Evolutionary conservation across 2,888 invertebrate genomes (phyloP).

Genomic region (Phrixothrix hirtus): DNA sequence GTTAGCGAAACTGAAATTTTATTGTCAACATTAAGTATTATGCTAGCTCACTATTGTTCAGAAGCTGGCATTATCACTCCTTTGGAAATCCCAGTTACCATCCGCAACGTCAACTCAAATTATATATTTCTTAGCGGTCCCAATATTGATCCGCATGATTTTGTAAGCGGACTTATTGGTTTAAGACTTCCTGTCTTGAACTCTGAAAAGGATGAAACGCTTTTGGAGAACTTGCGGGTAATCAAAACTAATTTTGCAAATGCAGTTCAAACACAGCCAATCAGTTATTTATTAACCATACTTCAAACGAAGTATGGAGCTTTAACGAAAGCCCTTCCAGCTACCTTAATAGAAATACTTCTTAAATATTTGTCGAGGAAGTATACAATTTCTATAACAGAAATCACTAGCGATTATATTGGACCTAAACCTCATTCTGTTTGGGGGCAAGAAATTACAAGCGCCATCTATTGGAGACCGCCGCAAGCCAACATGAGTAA

Average conservation of each 20-base stretch:
- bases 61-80: constrained; percentile 59
- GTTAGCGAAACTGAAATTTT: constrained; percentile 68
- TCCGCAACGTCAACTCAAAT: constrained; percentile 61
- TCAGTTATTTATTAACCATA: constrained; percentile 60
- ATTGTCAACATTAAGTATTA: constrained; percentile 65
- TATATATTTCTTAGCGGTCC: constrained; percentile 61
- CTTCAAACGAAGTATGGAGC: constrained; percentile 62
- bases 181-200: constrained; percentile 64
- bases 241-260: constrained; percentile 54
- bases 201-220: constrained; percentile 42
- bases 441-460: constrained; percentile 68
- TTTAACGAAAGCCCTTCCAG: constrained; percentile 67
- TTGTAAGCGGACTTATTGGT: constrained; percentile 66
- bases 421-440: constrained; percentile 59
- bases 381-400: constrained; percentile 69
- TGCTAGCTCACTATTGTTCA: constrained; percentile 67
- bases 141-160: constrained; percentile 51
- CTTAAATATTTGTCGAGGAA: constrained; percentile 68
- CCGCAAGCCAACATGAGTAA: constrained; percentile 77
- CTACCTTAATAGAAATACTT: constrained; percentile 59
- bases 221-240: constrained; percentile 49
- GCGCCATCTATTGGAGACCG: constrained; percentile 72
- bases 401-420: constrained; percentile 57
- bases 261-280: constrained; percentile 58
- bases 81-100: constrained; percentile 65